Evolutionary conservation across 1,140 invertebrate species (phyloP), one percentile per base, ranked within the genome.

Genomic region (Cyclina sinensis): DNA sequence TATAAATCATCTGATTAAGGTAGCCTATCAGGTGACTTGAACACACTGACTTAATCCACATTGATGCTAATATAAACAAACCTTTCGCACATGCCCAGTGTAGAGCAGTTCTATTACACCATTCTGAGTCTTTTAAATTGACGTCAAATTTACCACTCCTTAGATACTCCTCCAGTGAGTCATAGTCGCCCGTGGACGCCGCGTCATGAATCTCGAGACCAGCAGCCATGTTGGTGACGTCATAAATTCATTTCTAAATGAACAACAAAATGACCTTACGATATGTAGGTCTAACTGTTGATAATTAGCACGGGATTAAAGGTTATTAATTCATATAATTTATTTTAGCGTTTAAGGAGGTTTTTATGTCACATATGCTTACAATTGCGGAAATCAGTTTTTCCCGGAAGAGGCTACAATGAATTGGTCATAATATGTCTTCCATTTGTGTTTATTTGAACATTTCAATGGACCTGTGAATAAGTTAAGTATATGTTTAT

Each of bases 31-130:
- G n/a, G n/a, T n/a, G n/a, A n/a, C n/a, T n/a, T n/a, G n/a, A n/a
- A n/a, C n/a, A n/a, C n/a, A n/a, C n/a, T n/a, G n/a, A n/a, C n/a
- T n/a, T n/a, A n/a, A n/a, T n/a, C n/a, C n/a, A n/a, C n/a, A n/a
- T n/a, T n/a, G n/a, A n/a, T n/a, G n/a, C n/a, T n/a, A n/a, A n/a
- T n/a, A n/a, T n/a, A 48, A 27, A 32, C 24, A 1, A 46, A 95
- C 94, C 94, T 93, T 92, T 94, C 27, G 93, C 81, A 54, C 91
- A 92, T n/a, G 94, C 94, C 95, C 95, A 95, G 86, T 95, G 95
- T 1, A 95, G 88, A 12, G 95, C 91, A 27, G 95, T 94, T 48
- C 92, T 74, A 84, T 92, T 92, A 24, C 86, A 48, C 92, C 92
- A 94, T 73, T 95, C 94, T n/a, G 73, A 89, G 84, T 95, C 95